Evolutionary conservation across 2,888 invertebrate species (phyloP).

Genomic region (Athalia rosae): DNA sequence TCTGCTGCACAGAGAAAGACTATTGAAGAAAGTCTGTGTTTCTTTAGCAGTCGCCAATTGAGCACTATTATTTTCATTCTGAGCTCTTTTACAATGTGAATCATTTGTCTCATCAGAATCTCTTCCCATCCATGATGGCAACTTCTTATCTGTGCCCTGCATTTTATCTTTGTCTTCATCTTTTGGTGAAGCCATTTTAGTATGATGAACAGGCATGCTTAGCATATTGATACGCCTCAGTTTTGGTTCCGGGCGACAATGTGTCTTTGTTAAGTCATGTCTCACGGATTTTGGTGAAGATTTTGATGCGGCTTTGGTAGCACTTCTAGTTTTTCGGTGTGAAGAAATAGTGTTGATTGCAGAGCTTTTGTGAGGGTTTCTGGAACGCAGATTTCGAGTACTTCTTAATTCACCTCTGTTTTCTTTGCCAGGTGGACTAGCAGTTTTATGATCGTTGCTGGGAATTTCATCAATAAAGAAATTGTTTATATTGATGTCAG

Average conservation of each 20-base stretch:
- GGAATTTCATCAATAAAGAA: neutral
- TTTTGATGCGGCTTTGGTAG: no score
- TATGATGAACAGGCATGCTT: slow-evolving; percentile 7
- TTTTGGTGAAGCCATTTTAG: slow-evolving; percentile 2
- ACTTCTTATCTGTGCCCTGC: neutral
- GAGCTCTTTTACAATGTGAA: neutral
- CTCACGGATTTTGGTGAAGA: neutral
- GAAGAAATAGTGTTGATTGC: no score
- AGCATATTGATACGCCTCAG: neutral
- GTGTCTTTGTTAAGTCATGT: no score
- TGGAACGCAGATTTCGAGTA: neutral
- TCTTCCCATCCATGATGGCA: neutral
- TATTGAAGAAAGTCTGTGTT: neutral
- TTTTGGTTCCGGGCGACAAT: neutral
- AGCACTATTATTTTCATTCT: neutral
- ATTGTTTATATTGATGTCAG: slow-evolving; percentile 7
- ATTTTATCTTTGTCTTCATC: neutral
- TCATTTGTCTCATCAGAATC: neutral
- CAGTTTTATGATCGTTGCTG: neutral
- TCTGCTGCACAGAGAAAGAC: neutral
- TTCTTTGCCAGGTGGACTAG: neutral
- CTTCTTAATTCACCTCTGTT: neutral
- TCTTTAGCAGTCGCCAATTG: neutral
- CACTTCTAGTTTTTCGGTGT: no score
- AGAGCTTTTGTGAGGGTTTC: no score